These are phyloP conservation scores for Podarcis raffonei DNA, from an alignment of 2,113 vertebrate species.

Conservation along the genomic window DNA sequence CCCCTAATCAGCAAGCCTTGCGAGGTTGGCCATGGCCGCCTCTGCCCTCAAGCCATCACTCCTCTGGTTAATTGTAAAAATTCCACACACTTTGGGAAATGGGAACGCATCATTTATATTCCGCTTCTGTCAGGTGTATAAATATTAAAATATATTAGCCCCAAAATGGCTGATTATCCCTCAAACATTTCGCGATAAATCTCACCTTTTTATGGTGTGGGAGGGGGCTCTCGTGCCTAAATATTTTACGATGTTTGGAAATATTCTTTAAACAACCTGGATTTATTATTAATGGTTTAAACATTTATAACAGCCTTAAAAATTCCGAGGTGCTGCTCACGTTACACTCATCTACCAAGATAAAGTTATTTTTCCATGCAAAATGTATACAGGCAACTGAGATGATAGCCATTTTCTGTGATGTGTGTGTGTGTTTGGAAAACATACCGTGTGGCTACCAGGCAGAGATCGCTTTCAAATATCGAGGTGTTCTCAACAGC, in stretches of 20 bases:
- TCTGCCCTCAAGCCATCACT: slow-evolving; percentile 76
- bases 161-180: slow-evolving; percentile 80
- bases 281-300: slow-evolving; percentile 82
- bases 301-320: slow-evolving; percentile 76
- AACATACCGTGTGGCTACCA: not conserved
- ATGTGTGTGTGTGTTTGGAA: no score
- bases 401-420: slow-evolving; percentile 26
- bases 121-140: slow-evolving; percentile 79
- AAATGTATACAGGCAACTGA: not conserved
- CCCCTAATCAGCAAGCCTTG: slow-evolving; percentile 75
- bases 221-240: slow-evolving; percentile 58
- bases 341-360: slow-evolving; percentile 53
- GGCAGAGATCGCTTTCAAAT: slow-evolving; percentile 2
- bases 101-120: slow-evolving; percentile 80
- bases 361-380: slow-evolving; percentile 52
- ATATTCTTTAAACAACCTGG: slow-evolving; percentile 79
- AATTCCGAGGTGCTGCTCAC: slow-evolving; percentile 64
- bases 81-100: slow-evolving; percentile 79
- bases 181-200: slow-evolving; percentile 81
- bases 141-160: slow-evolving; percentile 85
- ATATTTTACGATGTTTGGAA: slow-evolving; percentile 85
- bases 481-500: slow-evolving; percentile 8
- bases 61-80: slow-evolving; percentile 79
- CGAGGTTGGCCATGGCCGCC: slow-evolving; percentile 71
- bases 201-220: slow-evolving; percentile 76